phyloP scores from a whole-genome alignment of 2,888 invertebrate species.

The Scaptomyza reducta region DNA sequence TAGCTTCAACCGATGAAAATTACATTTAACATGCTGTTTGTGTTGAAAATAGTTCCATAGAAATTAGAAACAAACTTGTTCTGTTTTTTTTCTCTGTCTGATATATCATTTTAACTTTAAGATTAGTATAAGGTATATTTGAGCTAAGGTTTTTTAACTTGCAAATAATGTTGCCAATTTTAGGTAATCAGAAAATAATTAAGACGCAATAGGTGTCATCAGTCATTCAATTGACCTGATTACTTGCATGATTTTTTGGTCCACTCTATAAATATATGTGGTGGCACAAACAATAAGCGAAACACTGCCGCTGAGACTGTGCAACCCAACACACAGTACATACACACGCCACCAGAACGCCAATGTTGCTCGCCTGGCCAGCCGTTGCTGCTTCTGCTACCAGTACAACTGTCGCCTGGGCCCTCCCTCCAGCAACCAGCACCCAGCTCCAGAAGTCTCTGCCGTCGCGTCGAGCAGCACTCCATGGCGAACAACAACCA shows the following conservation, averaged over 20 bases:
- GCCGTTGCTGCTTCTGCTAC: slow-evolving; percentile 21
- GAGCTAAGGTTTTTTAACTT: neutral
- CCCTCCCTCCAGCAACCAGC: slow-evolving; percentile 6
- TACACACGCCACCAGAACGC: slow-evolving; percentile 37
- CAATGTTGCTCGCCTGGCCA: slow-evolving; percentile 52
- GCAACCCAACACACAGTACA: slow-evolving; percentile 42
- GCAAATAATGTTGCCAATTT: neutral
- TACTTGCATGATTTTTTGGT: slow-evolving; percentile 51
- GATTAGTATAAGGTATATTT: too few species aligned
- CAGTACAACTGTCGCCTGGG: slow-evolving; percentile 4
- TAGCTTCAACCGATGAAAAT: neutral
- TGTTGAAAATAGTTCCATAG: neutral
- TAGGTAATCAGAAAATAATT: slow-evolving; percentile 12
- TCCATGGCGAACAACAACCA: slow-evolving; percentile 47
- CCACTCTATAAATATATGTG: slow-evolving; percentile 73
- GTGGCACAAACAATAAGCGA: slow-evolving; percentile 60
- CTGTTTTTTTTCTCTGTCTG: neutral
- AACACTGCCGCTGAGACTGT: slow-evolving; percentile 48
- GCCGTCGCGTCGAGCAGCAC: slow-evolving; percentile 34
- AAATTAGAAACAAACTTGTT: neutral
- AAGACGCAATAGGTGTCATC: slow-evolving; percentile 16
- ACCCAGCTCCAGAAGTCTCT: slow-evolving; percentile 33
- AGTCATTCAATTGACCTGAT: slow-evolving; percentile 73
- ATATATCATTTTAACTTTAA: neutral
- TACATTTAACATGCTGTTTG: neutral